Base-by-base conservation (phyloP, 1,140 invertebrate species). In the Cecropterus lyciades region DNA sequence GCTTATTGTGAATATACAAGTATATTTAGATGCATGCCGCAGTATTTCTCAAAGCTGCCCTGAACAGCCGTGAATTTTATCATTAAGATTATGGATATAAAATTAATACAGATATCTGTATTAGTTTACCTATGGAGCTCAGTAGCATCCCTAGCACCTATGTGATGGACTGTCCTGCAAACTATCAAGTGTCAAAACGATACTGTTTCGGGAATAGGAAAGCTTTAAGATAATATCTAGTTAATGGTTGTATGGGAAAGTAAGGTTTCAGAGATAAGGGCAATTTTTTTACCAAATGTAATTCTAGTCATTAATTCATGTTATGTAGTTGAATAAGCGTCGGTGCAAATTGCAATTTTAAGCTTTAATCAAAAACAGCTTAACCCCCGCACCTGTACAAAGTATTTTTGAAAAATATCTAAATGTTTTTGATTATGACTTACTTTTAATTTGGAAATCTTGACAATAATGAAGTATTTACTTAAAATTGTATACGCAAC, bases 251-350 rank as follows among this genome's bases (percentile, higher is more conserved):
- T 9, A 27, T 52, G 49, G 20, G 49, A 52, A 52, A 30, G 49
- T n/a, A 43, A 56, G 3, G 53, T 9, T 56, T 11, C 37, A 42
- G 33, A 13, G 13, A 51, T 27, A 15, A 20, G 17, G 42, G 40
- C 20, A 40, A 24, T 10, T 3, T 37, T 43, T 40, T n/a, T n/a
- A 45, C n/a, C 17, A 33, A 33, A 33, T 33, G 20, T 57, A 55
- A 5, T 20, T 55, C 49, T 49, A 40, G 59, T 46, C 52, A 65
- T 46, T 66, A 16, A 57, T 8, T 40, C 55, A 57, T 43, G 55
- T 57, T 66, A 66, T 46, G 51, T 62, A 45, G 55, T 57, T n/a
- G 17, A 57, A 57, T 57, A 57, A 57, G 55, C 24, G 40, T 57
- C 20, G 55, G 55, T 57, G 55, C 55, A 57, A 57, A 33, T 33